These are phyloP conservation scores for Tachuris rubrigastra DNA, from an alignment of 2,113 vertebrate species.

Conservation along the genomic window DNA sequence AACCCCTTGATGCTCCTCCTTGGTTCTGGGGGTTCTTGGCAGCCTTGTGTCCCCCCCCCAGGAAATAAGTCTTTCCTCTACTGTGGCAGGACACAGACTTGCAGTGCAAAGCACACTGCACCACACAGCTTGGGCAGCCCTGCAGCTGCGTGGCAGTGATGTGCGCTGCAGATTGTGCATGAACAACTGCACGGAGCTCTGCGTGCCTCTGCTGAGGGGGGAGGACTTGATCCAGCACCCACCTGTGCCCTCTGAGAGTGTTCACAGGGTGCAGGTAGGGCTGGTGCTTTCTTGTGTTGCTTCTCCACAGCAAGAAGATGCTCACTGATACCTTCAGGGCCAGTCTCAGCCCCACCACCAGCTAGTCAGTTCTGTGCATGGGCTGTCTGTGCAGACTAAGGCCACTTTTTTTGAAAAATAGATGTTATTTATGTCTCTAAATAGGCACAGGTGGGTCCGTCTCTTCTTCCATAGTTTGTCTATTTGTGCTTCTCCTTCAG, in stretches of 20 bases:
- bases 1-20: background rate
- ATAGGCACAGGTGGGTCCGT: background rate
- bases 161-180: accelerated
- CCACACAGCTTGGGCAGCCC: background rate
- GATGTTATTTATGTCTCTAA: background rate
- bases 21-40: background rate
- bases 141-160: constrained; percentile 1
- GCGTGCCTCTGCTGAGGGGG: background rate
- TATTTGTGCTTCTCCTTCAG: background rate
- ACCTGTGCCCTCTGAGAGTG: accelerated
- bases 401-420: background rate
- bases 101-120: background rate
- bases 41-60: background rate
- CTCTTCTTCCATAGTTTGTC: background rate
- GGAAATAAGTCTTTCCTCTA: background rate
- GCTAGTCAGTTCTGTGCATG: background rate
- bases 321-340: background rate
- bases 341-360: background rate
- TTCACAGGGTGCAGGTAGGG: background rate
- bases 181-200: background rate
- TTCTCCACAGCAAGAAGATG: background rate
- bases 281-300: background rate
- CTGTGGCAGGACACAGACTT: background rate
- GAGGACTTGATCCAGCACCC: background rate
- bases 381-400: background rate